Base-by-base conservation (phyloP, 2,113 vertebrate genomes). In the Lycaon pictus region DNA sequence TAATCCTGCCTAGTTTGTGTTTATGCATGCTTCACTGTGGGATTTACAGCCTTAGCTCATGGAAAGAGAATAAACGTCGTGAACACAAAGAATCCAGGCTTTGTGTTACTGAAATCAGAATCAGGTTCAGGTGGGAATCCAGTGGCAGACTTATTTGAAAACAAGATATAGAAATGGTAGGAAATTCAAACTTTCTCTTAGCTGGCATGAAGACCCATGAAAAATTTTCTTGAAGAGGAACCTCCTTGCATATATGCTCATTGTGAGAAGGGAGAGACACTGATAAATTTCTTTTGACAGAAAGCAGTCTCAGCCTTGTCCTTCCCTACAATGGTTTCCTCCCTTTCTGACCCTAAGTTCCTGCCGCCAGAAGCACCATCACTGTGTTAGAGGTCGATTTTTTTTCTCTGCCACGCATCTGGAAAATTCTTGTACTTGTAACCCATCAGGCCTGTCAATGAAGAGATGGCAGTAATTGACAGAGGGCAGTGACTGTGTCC, bases 1-100 rank as follows among this genome's bases (percentile, higher is more conserved):
- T 99, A 99, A 99, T 99, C 98, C 98, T 51, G 90, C 97, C 98
- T 97, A 94, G 97, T 98, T 98, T 97, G 98, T 99, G 98, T 99
- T 98, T 99, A 98, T 98, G 97, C 95, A 65, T 98, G 98, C 98
- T 97, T 98, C 98, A 96, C 97, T 97, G 97, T 98, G 95, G 97
- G 98, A 99, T 98, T 98, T 98, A 90, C 90, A 98, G 97, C 69
- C 88, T 98, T 96, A 97, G 97, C 95, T 98, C 97, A 90, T 98
- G 97, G 97, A 98, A 98, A 98, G 97, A 98, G 98, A 94, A 96
- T 97, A 98, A 98, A 96, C 23, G 60, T 63, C 96, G 92, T 91
- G 96, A 96, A 98, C 84, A 97, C 94, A 98, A 98, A 98, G 98
- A 99, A 97, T 93, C 84, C 69, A 97, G 96, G 85, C 95, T 98